Base-by-base conservation (phyloP, 2,113 vertebrate genomes). In the Clarias gariepinus region DNA sequence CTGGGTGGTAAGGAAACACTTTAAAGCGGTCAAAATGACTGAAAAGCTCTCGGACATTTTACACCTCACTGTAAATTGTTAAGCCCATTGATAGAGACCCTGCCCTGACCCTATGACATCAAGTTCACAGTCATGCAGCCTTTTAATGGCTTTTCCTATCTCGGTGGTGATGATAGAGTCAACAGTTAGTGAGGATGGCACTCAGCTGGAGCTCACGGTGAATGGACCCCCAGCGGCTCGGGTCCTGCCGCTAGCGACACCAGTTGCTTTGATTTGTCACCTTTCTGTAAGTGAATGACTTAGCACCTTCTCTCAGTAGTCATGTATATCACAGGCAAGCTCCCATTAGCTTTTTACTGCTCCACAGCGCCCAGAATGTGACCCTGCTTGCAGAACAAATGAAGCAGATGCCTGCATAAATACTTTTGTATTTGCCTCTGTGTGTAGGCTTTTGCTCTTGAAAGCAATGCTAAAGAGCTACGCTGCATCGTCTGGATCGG, bases 51-150 rank as follows among this genome's bases (percentile, higher is more conserved):
- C 91, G 91, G 92, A 94, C 93, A 91, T 91, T 90, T 93, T 93
- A 92, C 94, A 94, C 93, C 93, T 94, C 90, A 87, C 77, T 90
- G 92, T 92, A 92, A 95, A 95, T 91, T 90, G 90, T 88, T 85
- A 68, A 87, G 87, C 79, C 89, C 87, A 92, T 94, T 92, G 92
- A 94, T 89, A 12, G 81, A 87, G 69, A 83, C 88, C 89, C 89
- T 90, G 93, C 89, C 88, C 92, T 92, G 91, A 84, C 90, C 91
- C 88, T 90, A 92, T 92, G 90, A 92, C 94, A 93, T 95, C 94
- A 95, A 95, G 95, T 95, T 96, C 95, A 96, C 94, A 95, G 94
- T 93, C 94, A 92, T 92, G 92, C 92, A 92, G 91, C 88, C 93
- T 93, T 94, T 92, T 92, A 94, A 92, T 93, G 91, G 92, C 94